Base-by-base conservation (phyloP, 2,113 vertebrate genomes). In the Pelmatolapia mariae region DNA sequence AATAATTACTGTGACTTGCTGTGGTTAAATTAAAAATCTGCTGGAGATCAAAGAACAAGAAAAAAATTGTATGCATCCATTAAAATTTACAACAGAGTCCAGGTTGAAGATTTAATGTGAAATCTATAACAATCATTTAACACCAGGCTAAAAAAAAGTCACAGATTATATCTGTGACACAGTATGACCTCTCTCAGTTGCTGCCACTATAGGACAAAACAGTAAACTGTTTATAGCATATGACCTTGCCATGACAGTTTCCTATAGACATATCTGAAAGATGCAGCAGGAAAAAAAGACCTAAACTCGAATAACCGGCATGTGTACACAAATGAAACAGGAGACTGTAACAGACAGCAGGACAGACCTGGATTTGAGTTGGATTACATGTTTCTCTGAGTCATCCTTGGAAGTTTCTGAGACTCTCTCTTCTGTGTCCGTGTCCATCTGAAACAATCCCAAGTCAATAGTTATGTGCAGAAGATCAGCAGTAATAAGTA, bases 371-470 rank as follows among this genome's bases (percentile, higher is more conserved):
- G 59, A 52, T 89, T 92, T 95, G 82, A 68, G 93, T 43, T 95
- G 93, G 24, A 68, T 33, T 53, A 63, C 31, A 2, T 87, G 22
- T 43, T 29, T 95, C 66, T 94, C 93, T 81, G 89, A 89, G 36
- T 89, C 83, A 10, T 85, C 82, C 47, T 91, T 94, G 24, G 83
- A 81, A 19, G 36, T 83, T 87, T 93, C 89, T 78, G 86, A 87
- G 79, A 91, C 71, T 45, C 88, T 94, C 81, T 95, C 85, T 73
- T 89, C 90, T 61, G 86, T 80, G 12, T 94, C 91, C 50, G 19
- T 85, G n/a, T 96, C 94, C 96, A 97, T 97, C 93, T 95, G 90
- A 57, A 93, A 93, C 6, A 12, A 87, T 81, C 31, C 19, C 19
- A 76, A 38, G 15, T 76, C 50, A 22, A 87, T 8, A 59, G 59